These are phyloP conservation scores for Oenanthe melanoleuca DNA, from an alignment of 2,113 vertebrate species.

Conservation along the genomic window DNA sequence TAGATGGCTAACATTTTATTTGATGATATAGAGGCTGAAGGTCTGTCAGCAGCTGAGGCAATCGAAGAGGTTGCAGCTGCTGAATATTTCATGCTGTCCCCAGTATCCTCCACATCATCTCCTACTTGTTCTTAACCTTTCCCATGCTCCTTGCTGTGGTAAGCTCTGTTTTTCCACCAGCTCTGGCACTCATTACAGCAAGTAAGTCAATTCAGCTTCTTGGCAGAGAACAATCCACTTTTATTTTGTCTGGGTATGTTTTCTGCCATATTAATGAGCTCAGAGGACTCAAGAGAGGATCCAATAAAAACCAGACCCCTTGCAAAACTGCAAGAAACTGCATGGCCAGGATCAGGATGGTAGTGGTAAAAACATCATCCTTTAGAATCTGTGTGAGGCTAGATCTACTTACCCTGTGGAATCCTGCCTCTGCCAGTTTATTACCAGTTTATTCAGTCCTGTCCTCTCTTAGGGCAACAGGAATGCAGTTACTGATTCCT, in stretches of 20 bases:
- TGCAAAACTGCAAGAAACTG: conserved; percentile 1
- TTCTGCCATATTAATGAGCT: conserved; percentile 51
- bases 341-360: neutral
- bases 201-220: conserved; percentile 53
- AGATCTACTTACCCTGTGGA: neutral
- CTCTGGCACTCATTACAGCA: conserved; percentile 35
- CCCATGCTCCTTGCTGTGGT: conserved; percentile 42
- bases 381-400: neutral
- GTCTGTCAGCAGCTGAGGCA: neutral
- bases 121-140: conserved; percentile 45
- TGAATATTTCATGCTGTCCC: conserved; percentile 12
- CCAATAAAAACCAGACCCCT: conserved; percentile 1
- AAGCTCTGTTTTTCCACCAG: conserved; percentile 42
- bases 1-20: neutral
- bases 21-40: neutral
- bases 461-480: neutral
- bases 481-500: neutral
- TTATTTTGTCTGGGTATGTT: conserved; percentile 54
- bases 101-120: neutral
- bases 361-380: neutral
- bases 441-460: neutral
- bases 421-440: neutral
- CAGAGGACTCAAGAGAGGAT: neutral
- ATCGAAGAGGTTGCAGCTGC: neutral
- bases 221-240: conserved; percentile 19